phyloP scores from a whole-genome alignment of 23 tunicate species.

The Corella eumyota region DNA sequence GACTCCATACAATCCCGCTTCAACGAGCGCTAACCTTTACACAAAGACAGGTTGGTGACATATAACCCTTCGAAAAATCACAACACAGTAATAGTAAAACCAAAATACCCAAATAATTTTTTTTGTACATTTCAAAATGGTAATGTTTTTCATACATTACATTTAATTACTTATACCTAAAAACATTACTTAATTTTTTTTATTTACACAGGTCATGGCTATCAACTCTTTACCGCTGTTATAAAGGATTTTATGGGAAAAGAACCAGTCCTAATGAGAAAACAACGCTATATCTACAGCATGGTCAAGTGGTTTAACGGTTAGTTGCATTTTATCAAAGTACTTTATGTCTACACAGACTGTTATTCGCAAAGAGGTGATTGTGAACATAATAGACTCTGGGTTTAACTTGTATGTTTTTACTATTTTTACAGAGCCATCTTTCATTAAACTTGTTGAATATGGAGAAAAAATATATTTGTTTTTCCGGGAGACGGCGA shows the following conservation, averaged over 20 bases:
- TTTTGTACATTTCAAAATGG: too few species aligned
- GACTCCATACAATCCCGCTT: constrained; percentile 48
- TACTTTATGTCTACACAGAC: too few species aligned
- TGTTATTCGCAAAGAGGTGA: too few species aligned
- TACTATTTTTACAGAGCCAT: constrained; percentile 41
- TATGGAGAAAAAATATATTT: constrained; percentile 58
- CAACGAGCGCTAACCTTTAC: constrained; percentile 42
- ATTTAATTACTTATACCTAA: too few species aligned
- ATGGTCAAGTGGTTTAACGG: constrained; percentile 65
- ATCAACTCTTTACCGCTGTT: constrained; percentile 47
- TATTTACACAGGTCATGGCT: constrained; percentile 29
- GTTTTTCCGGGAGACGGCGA: constrained; percentile 62
- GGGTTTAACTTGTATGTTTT: too few species aligned
- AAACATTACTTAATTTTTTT: too few species aligned
- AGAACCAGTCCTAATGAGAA: constrained; percentile 45
- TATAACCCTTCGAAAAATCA: not conserved
- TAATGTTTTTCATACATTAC: too few species aligned
- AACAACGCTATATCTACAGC: constrained; percentile 25
- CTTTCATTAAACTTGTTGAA: constrained; percentile 53
- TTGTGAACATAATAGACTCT: too few species aligned
- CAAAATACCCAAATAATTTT: too few species aligned
- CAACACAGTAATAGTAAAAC: too few species aligned
- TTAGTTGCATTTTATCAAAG: constrained; percentile 10
- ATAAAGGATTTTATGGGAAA: constrained; percentile 33
- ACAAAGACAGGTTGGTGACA: constrained; percentile 31